Percentiles rank a stretch among this genome's conserved stretches.
Evolutionary conservation across 1,140 invertebrate genomes (phyloP).

Genomic region (Leucophenga varia): DNA sequence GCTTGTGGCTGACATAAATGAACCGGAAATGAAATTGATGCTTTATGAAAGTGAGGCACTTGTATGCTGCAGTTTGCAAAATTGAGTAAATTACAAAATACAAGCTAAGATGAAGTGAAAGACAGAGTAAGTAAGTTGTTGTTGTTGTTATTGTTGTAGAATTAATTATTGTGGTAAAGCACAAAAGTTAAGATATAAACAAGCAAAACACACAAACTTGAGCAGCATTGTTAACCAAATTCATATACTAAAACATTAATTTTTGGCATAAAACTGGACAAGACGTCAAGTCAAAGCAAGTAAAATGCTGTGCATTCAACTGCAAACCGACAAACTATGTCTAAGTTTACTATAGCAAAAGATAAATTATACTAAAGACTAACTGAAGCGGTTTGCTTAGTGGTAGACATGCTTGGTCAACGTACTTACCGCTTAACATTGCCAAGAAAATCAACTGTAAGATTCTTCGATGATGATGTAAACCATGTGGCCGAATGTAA

Average conservation of each 20-base stretch:
- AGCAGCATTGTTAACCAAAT: conserved; percentile 50
- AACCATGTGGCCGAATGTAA: conserved; percentile 90
- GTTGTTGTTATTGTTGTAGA: background rate
- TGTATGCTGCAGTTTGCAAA: conserved; percentile 37
- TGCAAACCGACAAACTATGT: too few relatives aligned
- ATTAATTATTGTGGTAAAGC: too few relatives aligned
- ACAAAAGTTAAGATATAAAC: too few relatives aligned
- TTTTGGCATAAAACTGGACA: conserved; percentile 26
- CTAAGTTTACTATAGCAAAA: too few relatives aligned
- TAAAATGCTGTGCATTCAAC: too few relatives aligned
- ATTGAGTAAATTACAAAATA: conserved; percentile 31
- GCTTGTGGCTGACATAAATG: conserved; percentile 26
- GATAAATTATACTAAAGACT: too few relatives aligned
- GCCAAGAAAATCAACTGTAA: conserved; percentile 80
- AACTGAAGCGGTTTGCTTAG: too few relatives aligned
- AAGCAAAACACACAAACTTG: conserved; percentile 14
- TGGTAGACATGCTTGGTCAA: background rate
- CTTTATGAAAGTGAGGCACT: conserved; percentile 29
- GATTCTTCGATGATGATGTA: conserved; percentile 72
- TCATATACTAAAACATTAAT: conserved; percentile 53
- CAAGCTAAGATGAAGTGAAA: too few relatives aligned
- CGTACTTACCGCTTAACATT: conserved; percentile 74
- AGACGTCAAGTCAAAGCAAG: too few relatives aligned
- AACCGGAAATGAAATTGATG: conserved; percentile 44
- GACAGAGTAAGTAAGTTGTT: too few relatives aligned